phyloP scores from a whole-genome alignment of 2,113 vertebrate species.

The Lepus europaeus region DNA sequence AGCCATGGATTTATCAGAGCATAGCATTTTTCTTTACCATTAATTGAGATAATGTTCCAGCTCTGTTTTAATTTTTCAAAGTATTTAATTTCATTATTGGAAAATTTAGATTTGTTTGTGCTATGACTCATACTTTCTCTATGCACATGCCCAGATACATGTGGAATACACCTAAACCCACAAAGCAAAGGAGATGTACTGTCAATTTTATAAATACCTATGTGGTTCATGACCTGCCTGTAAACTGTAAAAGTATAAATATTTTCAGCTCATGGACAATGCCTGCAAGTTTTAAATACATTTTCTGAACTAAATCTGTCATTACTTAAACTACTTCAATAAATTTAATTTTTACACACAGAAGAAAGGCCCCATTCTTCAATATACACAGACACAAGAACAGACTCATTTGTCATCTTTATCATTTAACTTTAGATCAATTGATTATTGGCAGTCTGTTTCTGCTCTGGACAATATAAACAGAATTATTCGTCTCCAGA shows the following conservation, averaged over 20 bases:
- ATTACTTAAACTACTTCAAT: conserved; percentile 59
- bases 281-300: conserved; percentile 47
- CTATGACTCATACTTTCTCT: conserved; percentile 18
- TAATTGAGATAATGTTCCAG: background rate
- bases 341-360: conserved; percentile 42
- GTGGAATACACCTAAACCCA: background rate
- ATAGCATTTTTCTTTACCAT: conserved; percentile 42
- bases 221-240: background rate
- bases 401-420: conserved; percentile 2
- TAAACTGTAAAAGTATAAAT: conserved; percentile 53
- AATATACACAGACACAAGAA: background rate
- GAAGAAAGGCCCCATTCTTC: conserved; percentile 57
- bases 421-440: conserved; percentile 52
- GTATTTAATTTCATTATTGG: conserved; percentile 12
- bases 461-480: conserved; percentile 67
- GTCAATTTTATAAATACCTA: conserved; percentile 34
- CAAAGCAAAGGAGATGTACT: background rate
- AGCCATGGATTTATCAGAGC: conserved; percentile 30
- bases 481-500: conserved; percentile 63
- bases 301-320: conserved; percentile 47
- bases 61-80: conserved; percentile 42
- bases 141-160: conserved; percentile 16
- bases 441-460: conserved; percentile 63
- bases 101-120: conserved; percentile 19
- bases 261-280: conserved; percentile 58